Evolutionary conservation across 2,888 invertebrate species (phyloP), one percentile per base, ranked within the genome.

Genomic region (Tiliacea aurago): DNA sequence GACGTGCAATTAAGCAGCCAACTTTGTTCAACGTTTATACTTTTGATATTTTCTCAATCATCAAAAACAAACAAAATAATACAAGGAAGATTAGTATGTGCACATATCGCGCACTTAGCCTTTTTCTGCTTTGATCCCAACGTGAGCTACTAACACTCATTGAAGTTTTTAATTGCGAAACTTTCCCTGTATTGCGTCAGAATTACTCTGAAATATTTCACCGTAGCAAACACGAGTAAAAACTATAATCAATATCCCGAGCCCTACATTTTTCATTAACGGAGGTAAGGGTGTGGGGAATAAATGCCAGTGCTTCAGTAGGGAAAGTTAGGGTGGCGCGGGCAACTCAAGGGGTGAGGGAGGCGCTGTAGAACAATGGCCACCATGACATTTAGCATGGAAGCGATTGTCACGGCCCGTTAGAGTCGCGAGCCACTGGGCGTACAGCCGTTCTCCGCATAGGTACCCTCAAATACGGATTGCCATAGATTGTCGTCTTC

Each of bases 301-400:
- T 92, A 94, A 95, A 95, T 95, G 94, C 93, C 95, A 94, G 91
- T 91, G 90, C 92, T 93, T 92, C 88, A 89, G 88, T 86, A 90
- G 91, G 91, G 91, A 90, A 92, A 90, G 88, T 86, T 82, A 86
- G 91, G 91, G 91, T 88, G 93, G 91, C 83, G 84, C 77, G 85
- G 84, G 86, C 79, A 84, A 85, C 80, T 87, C 73, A 86, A 86
- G 89, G 89, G 86, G 88, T 81, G 86, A 77, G 87, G 87, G 89
- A 84, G 87, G 86, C 79, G 84, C 83, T 80, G 90, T 90, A 93
- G 94, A 96, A 96, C 96, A 96, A 96, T 96, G 91, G 94, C 94
- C 92, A 95, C 95, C 95, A 94, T 96, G 96, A 96, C 95, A 96
- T 96, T 96, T 96, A 96, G 94, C 94, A 95, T 95, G 95, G 95